A percentile compares a stretch with the other conserved stretches of the same genome.
Evolutionary conservation across 1,140 invertebrate genomes (phyloP).

Genomic region (Danaus melanippus): DNA sequence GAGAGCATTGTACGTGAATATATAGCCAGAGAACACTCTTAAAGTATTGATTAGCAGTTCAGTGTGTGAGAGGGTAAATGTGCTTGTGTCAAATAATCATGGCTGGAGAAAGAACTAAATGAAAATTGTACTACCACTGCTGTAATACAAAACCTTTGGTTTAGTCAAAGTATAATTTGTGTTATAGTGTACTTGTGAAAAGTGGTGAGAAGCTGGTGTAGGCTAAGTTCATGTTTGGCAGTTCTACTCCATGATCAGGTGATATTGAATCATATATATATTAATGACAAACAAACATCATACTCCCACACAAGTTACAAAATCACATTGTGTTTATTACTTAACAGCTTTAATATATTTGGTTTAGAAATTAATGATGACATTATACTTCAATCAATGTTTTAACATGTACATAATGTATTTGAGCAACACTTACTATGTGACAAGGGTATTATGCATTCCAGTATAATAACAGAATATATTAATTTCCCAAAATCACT

Average conservation of each 20-base stretch:
- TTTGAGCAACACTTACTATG: no score
- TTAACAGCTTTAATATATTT: no score
- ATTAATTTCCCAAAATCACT: no score
- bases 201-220: constrained; percentile 17
- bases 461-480: no score
- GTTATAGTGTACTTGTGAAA: constrained; percentile 24
- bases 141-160: no score
- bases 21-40: constrained; percentile 16
- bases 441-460: no score
- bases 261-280: constrained; percentile 20
- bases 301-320: background rate
- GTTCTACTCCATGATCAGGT: constrained; percentile 38
- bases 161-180: constrained; percentile 3
- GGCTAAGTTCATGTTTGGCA: constrained; percentile 29
- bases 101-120: background rate
- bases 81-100: constrained; percentile 19
- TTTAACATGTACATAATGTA: no score
- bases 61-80: constrained; percentile 33
- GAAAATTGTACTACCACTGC: no score
- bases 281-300: background rate
- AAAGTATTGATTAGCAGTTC: constrained; percentile 16
- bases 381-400: no score
- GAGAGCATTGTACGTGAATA: constrained; percentile 23
- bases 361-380: no score
- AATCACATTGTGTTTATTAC: no score